Percentiles rank a stretch among this genome's conserved stretches.
Evolutionary conservation across 2,888 invertebrate species (phyloP).

Genomic region (Aproaerema taeniolella): DNA sequence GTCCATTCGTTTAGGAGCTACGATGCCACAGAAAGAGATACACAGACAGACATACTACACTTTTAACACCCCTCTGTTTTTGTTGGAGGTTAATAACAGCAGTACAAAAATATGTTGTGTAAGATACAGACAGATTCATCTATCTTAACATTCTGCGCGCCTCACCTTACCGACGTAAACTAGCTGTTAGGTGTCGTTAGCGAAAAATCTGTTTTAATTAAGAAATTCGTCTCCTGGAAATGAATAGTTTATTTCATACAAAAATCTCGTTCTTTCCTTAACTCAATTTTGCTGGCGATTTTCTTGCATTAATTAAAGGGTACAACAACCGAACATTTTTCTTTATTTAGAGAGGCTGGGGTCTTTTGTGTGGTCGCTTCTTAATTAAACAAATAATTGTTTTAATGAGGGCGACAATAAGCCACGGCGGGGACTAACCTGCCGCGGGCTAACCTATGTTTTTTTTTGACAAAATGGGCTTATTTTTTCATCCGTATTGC

Average conservation of each 20-base stretch:
- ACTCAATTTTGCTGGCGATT: not conserved
- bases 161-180: conserved; percentile 41
- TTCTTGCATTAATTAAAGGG: conserved; percentile 5
- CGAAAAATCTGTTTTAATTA: conserved; percentile 57
- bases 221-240: conserved; percentile 41
- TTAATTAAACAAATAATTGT: conserved; percentile 54
- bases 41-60: too few relatives aligned
- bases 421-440: conserved; percentile 19
- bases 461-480: conserved; percentile 4
- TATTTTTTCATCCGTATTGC: too few relatives aligned
- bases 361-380: conserved; percentile 33
- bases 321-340: conserved; percentile 5
- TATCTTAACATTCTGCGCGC: too few relatives aligned
- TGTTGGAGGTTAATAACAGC: too few relatives aligned
- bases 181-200: conserved; percentile 60
- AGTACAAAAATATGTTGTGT: too few relatives aligned
- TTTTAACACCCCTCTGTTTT: too few relatives aligned
- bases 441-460: conserved; percentile 16
- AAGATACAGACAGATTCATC: too few relatives aligned
- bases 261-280: conserved; percentile 3
- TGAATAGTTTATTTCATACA: conserved; percentile 17
- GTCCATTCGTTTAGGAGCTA: too few relatives aligned
- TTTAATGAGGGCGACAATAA: conserved; percentile 42
- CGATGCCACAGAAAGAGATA: too few relatives aligned
- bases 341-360: conserved; percentile 13